Evolutionary conservation across 2,113 vertebrate species (phyloP), one percentile per base, ranked within the genome.

Genomic region (Alethe castanea): DNA sequence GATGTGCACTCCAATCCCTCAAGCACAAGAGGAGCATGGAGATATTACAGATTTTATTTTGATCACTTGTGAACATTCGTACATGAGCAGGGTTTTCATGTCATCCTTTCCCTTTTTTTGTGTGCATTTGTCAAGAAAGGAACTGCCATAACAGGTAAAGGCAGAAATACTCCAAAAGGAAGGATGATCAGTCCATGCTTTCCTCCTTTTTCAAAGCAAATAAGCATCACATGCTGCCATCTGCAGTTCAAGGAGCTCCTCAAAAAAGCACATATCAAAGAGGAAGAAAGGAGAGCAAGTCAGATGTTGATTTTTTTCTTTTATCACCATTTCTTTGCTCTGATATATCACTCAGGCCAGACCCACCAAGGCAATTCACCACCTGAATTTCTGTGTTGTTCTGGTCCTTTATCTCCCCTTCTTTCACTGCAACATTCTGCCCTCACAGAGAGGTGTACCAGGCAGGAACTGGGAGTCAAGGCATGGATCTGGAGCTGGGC

Each of bases 211-310:
- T 48, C 40, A 76, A 89, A 85, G 53, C 61, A 84, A 95, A 88
- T 42, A 52, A 89, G 83, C 77, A 84, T 83, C 88, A 64, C 70
- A 78, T 95, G 86, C 94, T 95, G 94, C 93, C 92, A 92, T 50
- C 94, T 96, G 83, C 94, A 96, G 95, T 91, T 87, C 94, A 95
- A 28, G 29, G 7, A 81, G 74, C 44, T 90, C 47, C 47, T 57
- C 25, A 44, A 67, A 73, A 92, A 89, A 76, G 7, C 40, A 76
- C 24, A 14, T 8, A 38, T 22, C 69, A 74, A 82, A 92, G 53
- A 11, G 19, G 70, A 78, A 19, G 35, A 83, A 88, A 1, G 70
- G 11, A 87, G 26, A 71, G 20, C 33, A 92, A 60, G 24, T 9
- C 36, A 81, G 44, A 5, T 24, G 47, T 33, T 60, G 47, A 0